Base-by-base conservation (phyloP, 2,888 invertebrate species). In the Archips xylosteana region DNA sequence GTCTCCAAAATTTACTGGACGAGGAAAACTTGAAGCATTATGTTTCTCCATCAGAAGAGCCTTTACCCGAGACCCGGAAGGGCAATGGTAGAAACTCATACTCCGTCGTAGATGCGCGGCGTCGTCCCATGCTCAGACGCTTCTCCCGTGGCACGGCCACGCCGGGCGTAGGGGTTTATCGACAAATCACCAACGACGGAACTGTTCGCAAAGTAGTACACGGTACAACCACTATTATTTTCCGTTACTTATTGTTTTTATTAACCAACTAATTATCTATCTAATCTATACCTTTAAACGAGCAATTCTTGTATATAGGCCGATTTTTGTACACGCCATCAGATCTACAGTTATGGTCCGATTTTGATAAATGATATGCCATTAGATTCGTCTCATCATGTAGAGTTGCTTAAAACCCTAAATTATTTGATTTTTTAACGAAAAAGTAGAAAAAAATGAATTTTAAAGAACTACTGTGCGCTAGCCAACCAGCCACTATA, bases 121-220 rank as follows among this genome's bases (percentile, higher is more conserved):
- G 86, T 61, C 85, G 87, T 71, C 87, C 87, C 54, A 76, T 82
- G 72, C 85, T 87, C 68, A 87, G 89, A 13, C 86, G 89, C 10
- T 81, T 82, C 70, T 88, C 90, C 23, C 85, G 88, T 42, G 82
- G 81, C 70, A 85, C 89, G n/a, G 86, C 86, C 2, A 87, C 87
- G 12, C 92, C 94, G 3, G 91, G 92, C 57, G 86, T 90, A 42
- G 95, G 95, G 13, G 83, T 91, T 34, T 95, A 95, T 76, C 86
- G 95, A 15, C 90, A 89, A 81, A 90, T 95, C 70, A 87, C 81
- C 81, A 88, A 87, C 75, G 93, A 94, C 15, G 84, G 83, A 73
- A 68, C 78, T 32, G 74, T 81, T 67, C 83, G 80, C 73, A 89
- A 84, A 78, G 78, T 79, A 76, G 76, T 78, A 71, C 81, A 85